Base-by-base conservation (phyloP, 2,888 invertebrate species). In the Sericinus montela region DNA sequence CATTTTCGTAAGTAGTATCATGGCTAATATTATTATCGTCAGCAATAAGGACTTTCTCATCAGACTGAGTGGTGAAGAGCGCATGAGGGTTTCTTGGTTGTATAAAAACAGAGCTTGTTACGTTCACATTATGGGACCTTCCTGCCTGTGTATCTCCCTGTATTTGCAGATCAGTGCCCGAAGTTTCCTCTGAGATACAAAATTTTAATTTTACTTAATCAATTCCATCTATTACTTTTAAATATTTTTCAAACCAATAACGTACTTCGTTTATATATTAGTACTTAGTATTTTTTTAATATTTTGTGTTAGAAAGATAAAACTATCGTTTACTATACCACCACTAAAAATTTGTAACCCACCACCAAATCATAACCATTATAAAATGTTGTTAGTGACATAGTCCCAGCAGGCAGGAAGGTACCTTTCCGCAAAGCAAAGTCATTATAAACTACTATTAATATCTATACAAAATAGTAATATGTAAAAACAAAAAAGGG, bases 61-160 rank as follows among this genome's bases (percentile, higher is more conserved):
- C 58, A 54, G 60, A 54, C 53, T 67, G 67, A 65, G 65, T 56
- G 59, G 63, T 59, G 65, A 66, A 68, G 68, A 75, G 65, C 67
- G 73, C 74, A 80, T 80, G 80, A 75, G 79, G 72, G 64, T 69
- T 69, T 69, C 81, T 69, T 69, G 82, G 80, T 75, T 69, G 78
- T 73, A 75, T 70, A 73, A 76, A 65, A 66, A 67, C 79, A 73
- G 82, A 80, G 81, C 77, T 80, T 69, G 70, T 72, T 70, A 82
- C 65, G 72, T 80, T 80, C 76, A 75, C 74, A 72, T 74, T 80
- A 78, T 80, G 78, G 83, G 91, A 91, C 91, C 92, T 92, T 92
- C 92, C 92, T 92, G 92, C 92, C 92, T 92, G 91, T 90, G 75
- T 82, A 73, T 84, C 76, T 76, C 78, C 82, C 72, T 80, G 70